Conservation (phyloP, 35 echinoderm and acorn worm species). For the Amphiura filiformis region DNA sequence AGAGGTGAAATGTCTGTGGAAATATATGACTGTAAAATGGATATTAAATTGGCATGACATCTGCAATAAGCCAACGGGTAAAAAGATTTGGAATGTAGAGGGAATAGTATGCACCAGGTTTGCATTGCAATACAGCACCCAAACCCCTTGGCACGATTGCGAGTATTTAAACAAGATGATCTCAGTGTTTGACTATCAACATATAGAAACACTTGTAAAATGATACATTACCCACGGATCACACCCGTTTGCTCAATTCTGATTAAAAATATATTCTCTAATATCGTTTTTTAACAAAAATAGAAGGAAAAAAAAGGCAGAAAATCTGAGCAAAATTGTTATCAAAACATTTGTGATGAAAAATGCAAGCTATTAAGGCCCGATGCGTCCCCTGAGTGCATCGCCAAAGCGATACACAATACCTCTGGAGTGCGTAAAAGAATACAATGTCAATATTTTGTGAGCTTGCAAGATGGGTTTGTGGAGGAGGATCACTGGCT, state of each 20-base stretch:
- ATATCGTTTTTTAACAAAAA: not conserved
- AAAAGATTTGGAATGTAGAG: not conserved
- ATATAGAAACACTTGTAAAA: not conserved
- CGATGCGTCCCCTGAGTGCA: not conserved
- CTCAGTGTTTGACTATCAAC: not conserved
- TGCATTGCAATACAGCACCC: not conserved
- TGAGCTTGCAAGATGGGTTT: not conserved
- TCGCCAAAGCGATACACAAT: not conserved
- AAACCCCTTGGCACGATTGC: not conserved
- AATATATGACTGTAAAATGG: not conserved
- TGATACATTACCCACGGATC: not conserved
- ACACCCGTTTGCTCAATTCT: not conserved
- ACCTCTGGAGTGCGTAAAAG: not conserved
- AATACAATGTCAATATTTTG: conserved; percentile 8
- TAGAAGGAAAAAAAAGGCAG: not conserved
- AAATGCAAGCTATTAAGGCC: conserved; percentile 9
- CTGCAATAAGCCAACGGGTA: not conserved
- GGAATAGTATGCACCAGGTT: not conserved
- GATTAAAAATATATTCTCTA: not conserved
- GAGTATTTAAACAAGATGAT: not conserved
- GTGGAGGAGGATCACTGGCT: not conserved
- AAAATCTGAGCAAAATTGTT: conserved; percentile 3
- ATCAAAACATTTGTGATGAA: conserved; percentile 15
- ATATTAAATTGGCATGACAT: conserved; percentile 12
- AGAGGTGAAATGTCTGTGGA: not conserved